phyloP scores from a whole-genome alignment of 2,888 invertebrate genomes.

The Erynnis tages region DNA sequence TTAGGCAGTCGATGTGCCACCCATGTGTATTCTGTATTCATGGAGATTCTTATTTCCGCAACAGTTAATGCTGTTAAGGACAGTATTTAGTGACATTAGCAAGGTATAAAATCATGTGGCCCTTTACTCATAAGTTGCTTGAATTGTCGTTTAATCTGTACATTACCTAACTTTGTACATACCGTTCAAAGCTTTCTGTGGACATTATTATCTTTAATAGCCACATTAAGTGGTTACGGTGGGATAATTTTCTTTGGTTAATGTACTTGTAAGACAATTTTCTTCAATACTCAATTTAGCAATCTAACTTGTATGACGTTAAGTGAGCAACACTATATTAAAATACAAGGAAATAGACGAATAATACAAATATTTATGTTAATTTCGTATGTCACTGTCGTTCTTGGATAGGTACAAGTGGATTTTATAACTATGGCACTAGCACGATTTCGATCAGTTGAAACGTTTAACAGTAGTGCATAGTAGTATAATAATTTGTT shows the following conservation, averaged over 20 bases:
- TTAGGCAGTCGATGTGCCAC: too few species aligned
- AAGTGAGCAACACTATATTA: constrained; percentile 12
- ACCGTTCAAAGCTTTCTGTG: too few species aligned
- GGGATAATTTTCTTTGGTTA: constrained; percentile 11
- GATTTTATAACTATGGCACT: constrained; percentile 5
- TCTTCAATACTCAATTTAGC: constrained; percentile 5
- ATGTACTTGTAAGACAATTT: constrained; percentile 11
- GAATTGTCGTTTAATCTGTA: too few species aligned
- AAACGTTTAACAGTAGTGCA: constrained; percentile 1
- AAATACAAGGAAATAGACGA: constrained; percentile 8
- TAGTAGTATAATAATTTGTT: neutral
- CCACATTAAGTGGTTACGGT: constrained; percentile 6
- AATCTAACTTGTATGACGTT: constrained; percentile 5
- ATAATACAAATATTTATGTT: constrained; percentile 18
- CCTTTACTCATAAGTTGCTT: too few species aligned
- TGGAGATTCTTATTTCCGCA: too few species aligned
- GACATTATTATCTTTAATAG: constrained; percentile 12
- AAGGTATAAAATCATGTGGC: too few species aligned
- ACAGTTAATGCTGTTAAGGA: too few species aligned
- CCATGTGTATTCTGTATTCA: too few species aligned
- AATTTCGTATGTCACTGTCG: constrained; percentile 17
- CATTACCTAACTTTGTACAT: too few species aligned
- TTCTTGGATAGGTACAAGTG: constrained; percentile 4
- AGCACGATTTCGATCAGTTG: constrained; percentile 13
- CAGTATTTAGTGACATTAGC: too few species aligned